Percentiles rank a stretch among this genome's conserved stretches.
phyloP scores from a whole-genome alignment of 35 echinoderm and acorn worm species.

The Eucidaris tribuloides region DNA sequence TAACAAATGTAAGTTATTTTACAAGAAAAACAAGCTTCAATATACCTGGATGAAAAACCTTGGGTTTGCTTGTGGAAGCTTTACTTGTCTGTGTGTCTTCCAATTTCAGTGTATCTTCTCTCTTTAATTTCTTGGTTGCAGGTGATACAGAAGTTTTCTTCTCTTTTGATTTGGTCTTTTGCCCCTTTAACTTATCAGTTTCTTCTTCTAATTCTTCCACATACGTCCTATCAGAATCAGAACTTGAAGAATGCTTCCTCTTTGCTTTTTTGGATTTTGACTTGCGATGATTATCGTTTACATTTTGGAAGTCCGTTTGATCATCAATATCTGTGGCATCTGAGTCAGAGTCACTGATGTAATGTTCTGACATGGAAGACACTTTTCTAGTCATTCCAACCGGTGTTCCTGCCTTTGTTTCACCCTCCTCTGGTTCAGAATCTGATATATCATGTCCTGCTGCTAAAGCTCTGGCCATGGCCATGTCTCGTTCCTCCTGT shows the following conservation, averaged over 20 bases:
- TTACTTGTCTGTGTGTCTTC: background rate
- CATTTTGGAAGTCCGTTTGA: background rate
- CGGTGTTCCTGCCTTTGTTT: background rate
- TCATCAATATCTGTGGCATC: background rate
- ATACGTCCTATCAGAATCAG: background rate
- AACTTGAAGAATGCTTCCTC: background rate
- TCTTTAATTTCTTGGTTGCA: background rate
- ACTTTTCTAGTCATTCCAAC: background rate
- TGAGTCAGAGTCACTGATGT: background rate
- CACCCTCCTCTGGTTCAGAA: constrained; percentile 55
- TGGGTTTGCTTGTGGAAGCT: background rate
- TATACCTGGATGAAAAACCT: background rate
- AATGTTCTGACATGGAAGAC: background rate
- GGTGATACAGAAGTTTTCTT: background rate
- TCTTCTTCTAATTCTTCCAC: background rate
- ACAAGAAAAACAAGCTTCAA: background rate
- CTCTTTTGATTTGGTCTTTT: constrained; percentile 1
- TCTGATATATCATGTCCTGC: constrained; percentile 78
- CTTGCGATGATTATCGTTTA: background rate
- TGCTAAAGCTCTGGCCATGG: constrained; percentile 49
- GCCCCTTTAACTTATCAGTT: background rate
- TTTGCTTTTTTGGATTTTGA: background rate
- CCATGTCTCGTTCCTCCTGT: constrained; percentile 35
- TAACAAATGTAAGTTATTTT: background rate
- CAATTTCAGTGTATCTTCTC: background rate